These are phyloP conservation scores for Drosophila tani DNA, from an alignment of 1,140 invertebrate genomes.

Conservation along the genomic window DNA sequence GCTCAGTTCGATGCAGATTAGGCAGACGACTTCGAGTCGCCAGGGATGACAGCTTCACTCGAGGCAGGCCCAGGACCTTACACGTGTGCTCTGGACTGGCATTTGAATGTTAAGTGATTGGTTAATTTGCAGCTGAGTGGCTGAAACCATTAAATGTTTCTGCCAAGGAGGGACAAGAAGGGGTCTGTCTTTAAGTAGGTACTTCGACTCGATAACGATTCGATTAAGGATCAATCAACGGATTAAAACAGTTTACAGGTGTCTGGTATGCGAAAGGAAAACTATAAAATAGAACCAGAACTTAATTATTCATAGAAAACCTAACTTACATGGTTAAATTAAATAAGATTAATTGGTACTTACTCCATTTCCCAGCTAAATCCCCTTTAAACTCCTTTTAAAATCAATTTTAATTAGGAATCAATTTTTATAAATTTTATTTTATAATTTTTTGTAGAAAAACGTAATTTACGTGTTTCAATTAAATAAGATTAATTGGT, in stretches of 20 bases:
- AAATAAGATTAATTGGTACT: background rate
- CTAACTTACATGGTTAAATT: background rate
- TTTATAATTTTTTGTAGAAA: background rate
- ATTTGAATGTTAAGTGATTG: constrained; percentile 82
- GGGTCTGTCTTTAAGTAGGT: constrained; percentile 5
- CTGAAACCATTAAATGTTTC: constrained; percentile 19
- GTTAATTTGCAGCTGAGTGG: constrained; percentile 58
- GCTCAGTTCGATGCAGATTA: constrained; percentile 56
- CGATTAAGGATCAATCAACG: constrained; percentile 1
- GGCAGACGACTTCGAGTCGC: constrained; percentile 49
- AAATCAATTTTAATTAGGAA: background rate
- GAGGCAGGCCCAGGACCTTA: no score
- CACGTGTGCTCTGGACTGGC: constrained; percentile 44
- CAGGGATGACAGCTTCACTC: constrained; percentile 47
- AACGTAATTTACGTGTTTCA: background rate
- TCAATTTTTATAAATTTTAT: background rate
- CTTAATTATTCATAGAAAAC: background rate
- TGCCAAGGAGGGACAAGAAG: background rate
- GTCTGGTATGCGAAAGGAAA: no score
- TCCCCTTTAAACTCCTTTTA: no score
- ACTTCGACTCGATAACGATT: background rate
- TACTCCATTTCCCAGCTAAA: background rate
- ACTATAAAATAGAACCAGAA: no score
- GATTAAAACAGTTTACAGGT: background rate
- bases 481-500: background rate